Evolutionary conservation across 2,113 vertebrate genomes (phyloP), one percentile per base, ranked within the genome.

Genomic region (Tricholaema leucomelas): DNA sequence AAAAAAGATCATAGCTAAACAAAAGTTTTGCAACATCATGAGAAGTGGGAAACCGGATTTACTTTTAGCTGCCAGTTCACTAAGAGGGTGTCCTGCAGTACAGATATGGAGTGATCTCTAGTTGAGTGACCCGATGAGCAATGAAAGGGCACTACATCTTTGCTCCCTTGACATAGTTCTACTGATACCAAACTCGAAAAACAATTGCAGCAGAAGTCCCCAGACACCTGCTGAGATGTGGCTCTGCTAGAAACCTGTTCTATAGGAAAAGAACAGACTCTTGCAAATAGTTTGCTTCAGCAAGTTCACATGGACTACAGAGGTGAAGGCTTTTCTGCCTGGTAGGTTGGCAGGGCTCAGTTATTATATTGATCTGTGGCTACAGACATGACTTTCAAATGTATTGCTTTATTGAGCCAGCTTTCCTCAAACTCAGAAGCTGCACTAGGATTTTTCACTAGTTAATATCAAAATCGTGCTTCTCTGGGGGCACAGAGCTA

Each of bases 1-100:
- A 8, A 5, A 4, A 13, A 46, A 15, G n/a, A 36, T 21, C 6
- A 2, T 11, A 64, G 14, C 19, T 40, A n/a, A 72, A n/a, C n/a
- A n/a, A n/a, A n/a, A n/a, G n/a, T n/a, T 33, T 12, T 65, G 64
- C 60, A 52, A 23, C n/a, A 28, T 0, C 0, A 3, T 33, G 50
- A 46, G 36, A 35, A 72, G 28, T 15, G 21, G 59, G 48, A 79
- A 55, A 40, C 12, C 31, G 0, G 9, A 70, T 25, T 8, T 25
- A 15, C 6, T 15, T 77, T 84, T 33, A 63, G 48, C 19, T 56
- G 40, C 10, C 40, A 27, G 24, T 36, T 52, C 63, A 40, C 40
- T 63, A 48, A 60, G 52, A 15, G n/a, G 31, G 17, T 19, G 28
- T 23, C 40, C 46, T 23, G 46, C 38, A 46, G 54, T 10, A 31